Evolutionary conservation across 2,888 invertebrate genomes (phyloP).

Genomic region (Exephanes ischioxanthus): DNA sequence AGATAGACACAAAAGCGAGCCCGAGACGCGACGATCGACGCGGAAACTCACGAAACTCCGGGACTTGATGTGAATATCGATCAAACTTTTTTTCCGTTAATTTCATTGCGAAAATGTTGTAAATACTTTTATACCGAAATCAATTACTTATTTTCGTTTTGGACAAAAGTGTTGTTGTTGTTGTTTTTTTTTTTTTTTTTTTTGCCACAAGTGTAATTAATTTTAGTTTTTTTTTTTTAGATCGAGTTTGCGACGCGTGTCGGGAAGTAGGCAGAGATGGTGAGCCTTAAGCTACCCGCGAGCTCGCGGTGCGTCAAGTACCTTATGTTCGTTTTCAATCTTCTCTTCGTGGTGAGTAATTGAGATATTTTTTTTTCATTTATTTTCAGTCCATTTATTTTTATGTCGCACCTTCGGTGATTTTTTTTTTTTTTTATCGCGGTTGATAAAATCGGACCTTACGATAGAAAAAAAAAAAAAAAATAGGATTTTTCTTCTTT

Average conservation of each 20-base stretch:
- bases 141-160: too few relatives aligned
- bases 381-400: neutral
- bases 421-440: too few relatives aligned
- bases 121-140: too few relatives aligned
- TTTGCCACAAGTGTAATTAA: neutral
- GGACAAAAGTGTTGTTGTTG: too few relatives aligned
- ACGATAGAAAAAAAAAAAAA: too few relatives aligned
- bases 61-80: too few relatives aligned
- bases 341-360: slow-evolving; percentile 90
- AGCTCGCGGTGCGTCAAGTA: slow-evolving; percentile 89
- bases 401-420: too few relatives aligned
- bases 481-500: too few relatives aligned
- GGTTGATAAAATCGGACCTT: too few relatives aligned
- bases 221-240: neutral
- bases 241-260: slow-evolving; percentile 6
- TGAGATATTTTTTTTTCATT: neutral
- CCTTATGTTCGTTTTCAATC: slow-evolving; percentile 90
- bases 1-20: neutral
- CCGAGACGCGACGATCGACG: neutral
- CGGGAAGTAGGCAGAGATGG: slow-evolving; percentile 66
- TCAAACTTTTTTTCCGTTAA: too few relatives aligned
- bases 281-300: slow-evolving; percentile 80
- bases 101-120: too few relatives aligned
- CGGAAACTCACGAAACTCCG: too few relatives aligned
- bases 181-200: slow-evolving; percentile 6